phyloP scores from a whole-genome alignment of 2,113 vertebrate genomes.

The Tiliqua scincoides region DNA sequence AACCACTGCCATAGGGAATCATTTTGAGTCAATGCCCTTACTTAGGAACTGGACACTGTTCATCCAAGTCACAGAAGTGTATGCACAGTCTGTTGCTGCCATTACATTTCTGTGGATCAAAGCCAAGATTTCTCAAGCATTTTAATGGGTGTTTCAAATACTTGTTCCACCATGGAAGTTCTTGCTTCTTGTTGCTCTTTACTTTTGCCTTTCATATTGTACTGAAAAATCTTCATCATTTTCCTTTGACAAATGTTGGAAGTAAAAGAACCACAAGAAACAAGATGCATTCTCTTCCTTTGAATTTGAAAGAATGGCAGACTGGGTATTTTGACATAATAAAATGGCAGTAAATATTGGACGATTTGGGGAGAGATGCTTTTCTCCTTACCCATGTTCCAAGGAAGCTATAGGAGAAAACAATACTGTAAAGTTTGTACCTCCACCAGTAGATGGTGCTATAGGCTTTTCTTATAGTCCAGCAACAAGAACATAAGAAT shows the following conservation, averaged over 20 bases:
- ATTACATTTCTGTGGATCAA: neutral
- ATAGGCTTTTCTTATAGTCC: conserved; percentile 18
- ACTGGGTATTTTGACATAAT: too few species aligned
- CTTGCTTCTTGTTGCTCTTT: neutral
- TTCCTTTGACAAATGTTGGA: neutral
- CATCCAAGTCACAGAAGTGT: neutral
- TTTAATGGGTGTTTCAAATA: neutral
- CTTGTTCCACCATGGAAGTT: neutral
- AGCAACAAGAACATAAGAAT: neutral
- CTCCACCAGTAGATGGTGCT: conserved; percentile 34
- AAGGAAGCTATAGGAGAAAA: neutral
- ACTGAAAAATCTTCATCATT: neutral
- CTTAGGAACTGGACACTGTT: neutral
- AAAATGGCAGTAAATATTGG: neutral
- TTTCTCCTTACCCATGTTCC: too few species aligned
- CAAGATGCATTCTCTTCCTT: neutral
- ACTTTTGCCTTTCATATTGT: too few species aligned
- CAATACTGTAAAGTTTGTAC: conserved; percentile 13
- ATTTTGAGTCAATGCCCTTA: neutral
- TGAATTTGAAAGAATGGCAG: neutral
- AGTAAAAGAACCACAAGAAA: neutral
- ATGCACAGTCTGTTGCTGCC: neutral
- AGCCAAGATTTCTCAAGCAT: neutral
- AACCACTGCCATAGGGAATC: too few species aligned
- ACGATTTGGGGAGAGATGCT: neutral